phyloP scores from a whole-genome alignment of 2,888 invertebrate species.

The Orchesellides sinensis region DNA sequence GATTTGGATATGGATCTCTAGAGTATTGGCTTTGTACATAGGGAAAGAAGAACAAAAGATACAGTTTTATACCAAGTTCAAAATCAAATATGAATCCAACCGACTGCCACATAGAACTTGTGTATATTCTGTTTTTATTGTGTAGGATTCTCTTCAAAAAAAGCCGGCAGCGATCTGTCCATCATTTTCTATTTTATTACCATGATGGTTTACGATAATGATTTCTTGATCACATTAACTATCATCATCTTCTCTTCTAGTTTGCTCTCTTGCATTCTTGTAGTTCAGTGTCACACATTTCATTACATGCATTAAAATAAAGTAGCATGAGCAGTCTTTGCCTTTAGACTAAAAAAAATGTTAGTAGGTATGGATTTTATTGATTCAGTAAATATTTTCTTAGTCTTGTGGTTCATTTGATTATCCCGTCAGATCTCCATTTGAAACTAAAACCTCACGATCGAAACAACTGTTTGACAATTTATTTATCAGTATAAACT shows the following conservation, averaged over 20 bases:
- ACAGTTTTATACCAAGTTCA: conserved; percentile 8
- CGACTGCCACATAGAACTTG: background rate
- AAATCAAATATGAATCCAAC: background rate
- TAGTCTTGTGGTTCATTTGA: too few species aligned
- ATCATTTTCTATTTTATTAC: conserved; percentile 45
- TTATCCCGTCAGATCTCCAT: too few species aligned
- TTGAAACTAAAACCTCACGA: too few species aligned
- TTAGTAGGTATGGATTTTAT: too few species aligned
- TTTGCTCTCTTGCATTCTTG: background rate
- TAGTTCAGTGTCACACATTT: background rate
- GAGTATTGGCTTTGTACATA: background rate
- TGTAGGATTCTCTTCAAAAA: too few species aligned
- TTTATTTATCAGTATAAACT: too few species aligned
- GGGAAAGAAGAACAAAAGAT: background rate
- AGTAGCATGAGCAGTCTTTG: too few species aligned
- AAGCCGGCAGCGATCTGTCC: conserved; percentile 44
- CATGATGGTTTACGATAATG: conserved; percentile 19
- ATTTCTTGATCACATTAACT: conserved; percentile 9
- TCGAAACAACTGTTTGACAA: too few species aligned
- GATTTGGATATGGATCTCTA: too few species aligned
- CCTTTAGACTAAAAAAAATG: too few species aligned
- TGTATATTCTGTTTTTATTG: background rate
- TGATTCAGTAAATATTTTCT: too few species aligned
- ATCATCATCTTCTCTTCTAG: background rate
- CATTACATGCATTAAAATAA: too few species aligned